phyloP scores from a whole-genome alignment of 2,888 invertebrate species.

The Sarcophaga rosellei region DNA sequence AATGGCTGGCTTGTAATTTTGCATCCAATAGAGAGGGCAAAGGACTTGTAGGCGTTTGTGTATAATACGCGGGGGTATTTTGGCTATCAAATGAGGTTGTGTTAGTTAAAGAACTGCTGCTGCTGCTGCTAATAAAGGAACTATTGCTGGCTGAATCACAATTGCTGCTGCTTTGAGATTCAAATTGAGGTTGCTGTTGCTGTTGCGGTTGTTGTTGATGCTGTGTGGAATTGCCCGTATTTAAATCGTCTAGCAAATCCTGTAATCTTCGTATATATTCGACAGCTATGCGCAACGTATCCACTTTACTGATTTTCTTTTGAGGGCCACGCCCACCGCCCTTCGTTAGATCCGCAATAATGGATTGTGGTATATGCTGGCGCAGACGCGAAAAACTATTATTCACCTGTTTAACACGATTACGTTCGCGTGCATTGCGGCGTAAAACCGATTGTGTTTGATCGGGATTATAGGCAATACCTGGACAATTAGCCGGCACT shows the following conservation, averaged over 20 bases:
- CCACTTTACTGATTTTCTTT: conserved; percentile 93
- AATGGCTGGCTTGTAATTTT: conserved; percentile 53
- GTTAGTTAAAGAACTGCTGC: conserved; percentile 50
- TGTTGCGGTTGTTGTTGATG: conserved; percentile 12
- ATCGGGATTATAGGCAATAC: conserved; percentile 80
- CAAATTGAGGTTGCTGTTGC: conserved; percentile 26
- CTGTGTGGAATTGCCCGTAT: conserved; percentile 64
- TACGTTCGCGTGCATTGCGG: conserved; percentile 95
- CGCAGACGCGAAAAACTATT: conserved; percentile 95
- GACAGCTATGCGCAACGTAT: conserved; percentile 92
- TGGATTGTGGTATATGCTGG: conserved; percentile 92
- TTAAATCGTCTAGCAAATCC: conserved; percentile 84
- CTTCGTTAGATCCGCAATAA: conserved; percentile 86
- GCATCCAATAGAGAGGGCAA: conserved; percentile 56
- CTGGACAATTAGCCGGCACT: conserved; percentile 81
- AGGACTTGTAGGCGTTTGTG: conserved; percentile 51
- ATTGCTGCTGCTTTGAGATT: conserved; percentile 82
- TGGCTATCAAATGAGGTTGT: conserved; percentile 45
- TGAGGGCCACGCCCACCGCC: conserved; percentile 88
- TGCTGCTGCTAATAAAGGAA: conserved; percentile 70
- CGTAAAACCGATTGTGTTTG: conserved; percentile 94
- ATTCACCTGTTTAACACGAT: conserved; percentile 97
- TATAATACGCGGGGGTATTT: conserved; percentile 58
- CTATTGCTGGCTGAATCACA: conserved; percentile 76
- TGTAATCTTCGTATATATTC: conserved; percentile 94